Conservation (phyloP, 1,140 invertebrate species). For the Eupristina koningsbergeri region DNA sequence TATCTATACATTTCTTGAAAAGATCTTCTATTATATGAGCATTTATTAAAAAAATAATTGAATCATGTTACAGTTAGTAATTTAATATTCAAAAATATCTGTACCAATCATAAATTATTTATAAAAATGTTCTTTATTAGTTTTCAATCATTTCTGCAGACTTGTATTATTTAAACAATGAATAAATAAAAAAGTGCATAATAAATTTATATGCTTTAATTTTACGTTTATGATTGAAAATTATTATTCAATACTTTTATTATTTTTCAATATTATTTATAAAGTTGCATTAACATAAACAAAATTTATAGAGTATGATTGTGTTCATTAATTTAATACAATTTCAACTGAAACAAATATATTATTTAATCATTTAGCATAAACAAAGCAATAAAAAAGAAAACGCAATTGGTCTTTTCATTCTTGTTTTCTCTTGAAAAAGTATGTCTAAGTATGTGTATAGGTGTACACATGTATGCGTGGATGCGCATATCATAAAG, state of each 20-base stretch:
- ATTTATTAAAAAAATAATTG: not conserved
- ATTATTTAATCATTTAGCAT: not conserved
- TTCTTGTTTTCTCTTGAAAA: slow-evolving; percentile 18
- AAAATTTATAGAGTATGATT: not conserved
- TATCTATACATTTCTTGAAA: not conserved
- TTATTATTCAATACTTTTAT: slow-evolving; percentile 1
- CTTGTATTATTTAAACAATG: not conserved
- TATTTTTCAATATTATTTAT: not conserved
- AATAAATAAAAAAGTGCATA: too few species aligned
- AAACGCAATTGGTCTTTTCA: not conserved
- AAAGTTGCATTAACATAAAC: not conserved
- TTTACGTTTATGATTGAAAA: not conserved
- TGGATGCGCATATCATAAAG: not conserved
- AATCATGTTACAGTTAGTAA: not conserved
- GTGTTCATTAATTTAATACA: not conserved
- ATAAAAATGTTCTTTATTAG: slow-evolving; percentile 6
- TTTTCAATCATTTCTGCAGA: not conserved
- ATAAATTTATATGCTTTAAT: not conserved
- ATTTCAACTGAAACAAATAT: not conserved
- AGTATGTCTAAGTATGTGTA: too few species aligned
- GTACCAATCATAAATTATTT: slow-evolving; percentile 4
- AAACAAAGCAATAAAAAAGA: too few species aligned
- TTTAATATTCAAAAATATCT: slow-evolving; percentile 18
- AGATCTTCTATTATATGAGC: not conserved
- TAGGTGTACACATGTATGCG: too few species aligned